Conservation (phyloP, 2,113 vertebrate species). For the Syrmaticus mikado region DNA sequence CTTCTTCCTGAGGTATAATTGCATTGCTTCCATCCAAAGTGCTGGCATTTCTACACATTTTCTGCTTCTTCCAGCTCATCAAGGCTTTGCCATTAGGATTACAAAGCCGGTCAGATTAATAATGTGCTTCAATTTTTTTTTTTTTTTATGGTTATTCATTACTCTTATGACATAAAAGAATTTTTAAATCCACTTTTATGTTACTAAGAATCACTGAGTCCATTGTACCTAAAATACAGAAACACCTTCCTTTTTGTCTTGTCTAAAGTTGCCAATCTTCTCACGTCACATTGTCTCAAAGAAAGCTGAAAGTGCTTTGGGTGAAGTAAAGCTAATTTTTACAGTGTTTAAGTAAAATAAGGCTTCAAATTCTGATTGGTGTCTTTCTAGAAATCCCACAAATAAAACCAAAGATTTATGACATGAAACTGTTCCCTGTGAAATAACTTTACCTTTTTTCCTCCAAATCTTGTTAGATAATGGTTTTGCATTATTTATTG, state of each 20-base stretch:
- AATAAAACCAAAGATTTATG: background rate
- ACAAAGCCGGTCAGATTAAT: background rate
- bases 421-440: background rate
- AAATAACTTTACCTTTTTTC: background rate
- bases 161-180: background rate
- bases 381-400: background rate
- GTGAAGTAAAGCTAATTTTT: background rate
- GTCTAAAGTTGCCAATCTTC: background rate
- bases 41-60: background rate
- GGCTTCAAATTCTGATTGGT: background rate
- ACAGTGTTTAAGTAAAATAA: background rate
- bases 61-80: background rate
- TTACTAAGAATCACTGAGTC: background rate
- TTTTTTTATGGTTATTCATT: background rate
- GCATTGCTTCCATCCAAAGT: background rate
- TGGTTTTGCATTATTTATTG: background rate
- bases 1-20: background rate
- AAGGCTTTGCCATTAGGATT: background rate
- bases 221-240: background rate
- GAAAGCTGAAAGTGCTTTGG: background rate
- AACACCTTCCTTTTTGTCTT: background rate
- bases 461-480: background rate
- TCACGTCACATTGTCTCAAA: background rate
- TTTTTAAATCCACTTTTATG: background rate
- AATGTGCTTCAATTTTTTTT: background rate